Evolutionary conservation across 2,797 vertebrate species (phyloP).

Genomic region (Phoxinus dragarum): DNA sequence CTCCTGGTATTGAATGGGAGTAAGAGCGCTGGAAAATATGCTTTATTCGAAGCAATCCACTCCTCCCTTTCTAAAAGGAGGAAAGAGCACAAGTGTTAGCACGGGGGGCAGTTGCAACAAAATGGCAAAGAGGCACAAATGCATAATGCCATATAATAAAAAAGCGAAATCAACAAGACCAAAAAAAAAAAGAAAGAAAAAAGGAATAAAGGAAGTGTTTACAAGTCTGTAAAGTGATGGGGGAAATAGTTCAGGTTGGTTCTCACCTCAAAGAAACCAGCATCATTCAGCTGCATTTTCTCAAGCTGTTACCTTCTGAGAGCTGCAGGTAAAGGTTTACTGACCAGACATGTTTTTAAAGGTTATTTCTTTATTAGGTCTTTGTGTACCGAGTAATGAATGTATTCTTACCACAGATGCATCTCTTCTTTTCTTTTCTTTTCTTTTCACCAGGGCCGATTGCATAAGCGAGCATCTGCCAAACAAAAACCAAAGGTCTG

Average conservation of each 20-base stretch:
- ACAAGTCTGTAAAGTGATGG: constrained; percentile 1
- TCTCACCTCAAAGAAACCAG: constrained; percentile 7
- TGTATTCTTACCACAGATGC: neutral
- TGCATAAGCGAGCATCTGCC: neutral
- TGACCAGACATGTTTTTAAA: neutral
- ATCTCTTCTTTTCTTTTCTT: neutral
- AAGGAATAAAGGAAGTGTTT: neutral
- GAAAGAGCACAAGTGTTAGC: neutral
- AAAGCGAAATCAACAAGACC: neutral
- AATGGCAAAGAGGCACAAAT: constrained; percentile 2
- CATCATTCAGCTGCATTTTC: neutral
- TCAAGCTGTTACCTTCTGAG: neutral
- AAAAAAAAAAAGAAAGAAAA: neutral
- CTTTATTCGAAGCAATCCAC: constrained; percentile 13
- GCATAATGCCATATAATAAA: constrained; percentile 4
- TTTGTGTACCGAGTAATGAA: neutral
- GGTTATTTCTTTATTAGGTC: neutral
- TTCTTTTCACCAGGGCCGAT: neutral
- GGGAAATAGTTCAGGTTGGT: neutral
- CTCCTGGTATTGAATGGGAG: constrained; percentile 21
- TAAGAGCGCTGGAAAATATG: constrained; percentile 21
- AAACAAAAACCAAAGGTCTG: neutral
- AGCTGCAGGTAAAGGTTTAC: neutral
- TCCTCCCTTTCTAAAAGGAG: constrained; percentile 2
- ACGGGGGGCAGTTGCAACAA: neutral